A percentile compares a stretch with the other conserved stretches of the same genome.
These are phyloP conservation scores for Noctuana brunneofusca DNA, from an alignment of 2,888 invertebrate genomes.

Conservation along the genomic window DNA sequence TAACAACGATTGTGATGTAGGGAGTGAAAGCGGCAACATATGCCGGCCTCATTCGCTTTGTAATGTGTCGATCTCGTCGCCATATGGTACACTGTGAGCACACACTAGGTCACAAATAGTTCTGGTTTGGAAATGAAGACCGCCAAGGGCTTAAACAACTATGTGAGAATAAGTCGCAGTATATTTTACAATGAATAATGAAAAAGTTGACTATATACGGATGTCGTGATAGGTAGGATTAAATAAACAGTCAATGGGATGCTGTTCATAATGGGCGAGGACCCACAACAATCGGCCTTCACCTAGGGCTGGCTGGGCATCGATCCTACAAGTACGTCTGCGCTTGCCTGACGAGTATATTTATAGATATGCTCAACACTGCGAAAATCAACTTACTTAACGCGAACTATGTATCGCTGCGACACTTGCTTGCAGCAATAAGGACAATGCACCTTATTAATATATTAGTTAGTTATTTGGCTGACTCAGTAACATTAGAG, in stretches of 20 bases:
- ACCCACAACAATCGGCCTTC: slow-evolving; percentile 73
- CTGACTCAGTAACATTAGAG: slow-evolving; percentile 34
- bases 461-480: slow-evolving; percentile 10
- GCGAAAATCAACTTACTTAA: slow-evolving; percentile 53
- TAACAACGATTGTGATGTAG: slow-evolving; percentile 69
- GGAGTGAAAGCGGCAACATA: slow-evolving; percentile 81
- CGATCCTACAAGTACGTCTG: slow-evolving; percentile 61
- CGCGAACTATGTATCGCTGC: slow-evolving; percentile 47
- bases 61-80: slow-evolving; percentile 73
- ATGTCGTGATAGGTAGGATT: neutral
- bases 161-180: neutral
- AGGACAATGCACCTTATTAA: slow-evolving; percentile 39
- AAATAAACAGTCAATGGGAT: slow-evolving; percentile 30
- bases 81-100: slow-evolving; percentile 64
- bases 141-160: neutral
- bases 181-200: neutral
- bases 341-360: slow-evolving; percentile 71
- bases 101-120: slow-evolving; percentile 47
- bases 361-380: slow-evolving; percentile 66
- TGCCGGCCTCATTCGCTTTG: slow-evolving; percentile 77
- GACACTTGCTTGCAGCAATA: slow-evolving; percentile 32
- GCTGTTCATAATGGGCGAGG: slow-evolving; percentile 56
- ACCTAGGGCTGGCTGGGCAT: slow-evolving; percentile 72
- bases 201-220: neutral
- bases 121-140: slow-evolving; percentile 23